These are phyloP conservation scores for Phoebastria nigripes DNA, from an alignment of 2,797 vertebrate species.

Conservation along the genomic window DNA sequence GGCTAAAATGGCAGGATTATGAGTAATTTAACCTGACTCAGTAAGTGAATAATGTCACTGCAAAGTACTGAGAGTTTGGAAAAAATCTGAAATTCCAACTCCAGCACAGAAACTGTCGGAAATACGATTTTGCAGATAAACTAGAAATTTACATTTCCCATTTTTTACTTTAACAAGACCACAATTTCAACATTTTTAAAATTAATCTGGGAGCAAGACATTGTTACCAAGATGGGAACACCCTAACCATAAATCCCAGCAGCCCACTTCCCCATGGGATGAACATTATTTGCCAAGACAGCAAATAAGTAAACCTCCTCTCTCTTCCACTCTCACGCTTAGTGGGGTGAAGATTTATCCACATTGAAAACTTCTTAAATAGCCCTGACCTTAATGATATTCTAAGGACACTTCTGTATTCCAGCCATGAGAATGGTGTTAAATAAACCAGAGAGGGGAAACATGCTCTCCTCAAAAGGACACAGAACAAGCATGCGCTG, in stretches of 20 bases:
- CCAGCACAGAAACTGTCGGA: not conserved
- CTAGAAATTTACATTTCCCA: not conserved
- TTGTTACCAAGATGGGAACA: not conserved
- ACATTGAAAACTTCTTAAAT: not conserved
- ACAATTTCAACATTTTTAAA: not conserved
- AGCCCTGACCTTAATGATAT: not conserved
- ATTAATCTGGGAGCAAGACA: not conserved
- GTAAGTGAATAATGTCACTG: not conserved
- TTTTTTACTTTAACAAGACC: not conserved
- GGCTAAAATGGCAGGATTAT: not conserved
- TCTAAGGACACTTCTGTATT: not conserved
- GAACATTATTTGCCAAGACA: not conserved
- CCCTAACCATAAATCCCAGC: not conserved
- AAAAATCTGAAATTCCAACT: not conserved
- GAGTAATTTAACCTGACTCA: not conserved
- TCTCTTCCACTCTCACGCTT: not conserved
- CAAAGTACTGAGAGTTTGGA: not conserved
- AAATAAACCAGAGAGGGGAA: not conserved
- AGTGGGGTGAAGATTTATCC: not conserved
- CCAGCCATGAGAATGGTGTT: not conserved
- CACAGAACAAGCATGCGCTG: not conserved
- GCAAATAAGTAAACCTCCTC: not conserved
- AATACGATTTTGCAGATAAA: not conserved
- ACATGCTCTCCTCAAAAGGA: not conserved
- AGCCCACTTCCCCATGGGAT: not conserved